Evolutionary conservation across 2,797 vertebrate species (phyloP).

Genomic region (Novumbra hubbsi): DNA sequence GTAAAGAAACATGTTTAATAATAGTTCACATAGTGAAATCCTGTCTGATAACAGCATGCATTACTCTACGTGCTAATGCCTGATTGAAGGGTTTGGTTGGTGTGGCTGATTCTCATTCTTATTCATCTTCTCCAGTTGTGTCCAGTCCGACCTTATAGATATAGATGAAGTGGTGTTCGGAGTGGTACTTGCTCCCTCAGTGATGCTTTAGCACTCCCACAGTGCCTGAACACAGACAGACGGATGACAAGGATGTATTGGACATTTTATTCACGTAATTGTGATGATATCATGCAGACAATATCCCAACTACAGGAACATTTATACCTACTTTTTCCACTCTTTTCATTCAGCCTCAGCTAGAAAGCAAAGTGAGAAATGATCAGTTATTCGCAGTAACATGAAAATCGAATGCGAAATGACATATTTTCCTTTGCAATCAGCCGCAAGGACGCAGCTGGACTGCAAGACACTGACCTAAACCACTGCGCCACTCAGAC

Average conservation of each 20-base stretch:
- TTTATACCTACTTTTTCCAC: slow-evolving; percentile 49
- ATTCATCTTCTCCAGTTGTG: slow-evolving; percentile 44
- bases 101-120: slow-evolving; percentile 49
- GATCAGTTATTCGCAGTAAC: slow-evolving; percentile 6
- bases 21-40: slow-evolving; percentile 76
- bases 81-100: slow-evolving; percentile 38
- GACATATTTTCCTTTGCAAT: background rate
- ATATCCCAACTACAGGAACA: slow-evolving; percentile 31
- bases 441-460: too few species aligned
- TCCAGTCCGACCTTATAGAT: slow-evolving; percentile 53
- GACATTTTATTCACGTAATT: background rate
- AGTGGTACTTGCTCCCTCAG: slow-evolving; percentile 59
- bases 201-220: slow-evolving; percentile 69
- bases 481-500: too few species aligned
- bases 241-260: background rate
- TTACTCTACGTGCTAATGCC: slow-evolving; percentile 75
- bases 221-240: slow-evolving; percentile 63
- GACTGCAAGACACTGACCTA: too few species aligned
- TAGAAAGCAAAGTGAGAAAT: slow-evolving; percentile 43
- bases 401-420: background rate
- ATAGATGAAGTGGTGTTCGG: slow-evolving; percentile 59
- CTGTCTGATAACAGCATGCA: slow-evolving; percentile 78
- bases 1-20: slow-evolving; percentile 53
- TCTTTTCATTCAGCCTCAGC: slow-evolving; percentile 56
- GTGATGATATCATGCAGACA: background rate